Conservation (phyloP, 2,888 invertebrate species). For the Linnaemya tessellans region DNA sequence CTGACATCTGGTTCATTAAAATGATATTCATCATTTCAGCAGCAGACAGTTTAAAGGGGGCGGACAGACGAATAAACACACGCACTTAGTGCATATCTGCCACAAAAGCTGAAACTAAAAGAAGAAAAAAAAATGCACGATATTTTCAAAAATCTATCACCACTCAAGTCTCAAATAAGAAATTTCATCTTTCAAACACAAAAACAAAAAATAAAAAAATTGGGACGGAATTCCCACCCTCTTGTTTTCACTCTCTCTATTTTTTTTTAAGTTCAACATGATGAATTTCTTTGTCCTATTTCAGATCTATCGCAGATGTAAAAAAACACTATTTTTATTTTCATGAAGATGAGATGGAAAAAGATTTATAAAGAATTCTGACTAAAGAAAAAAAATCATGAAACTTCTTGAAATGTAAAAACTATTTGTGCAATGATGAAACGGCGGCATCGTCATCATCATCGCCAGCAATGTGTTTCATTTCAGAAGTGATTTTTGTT, state of each 20-base stretch:
- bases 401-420: constrained; percentile 15
- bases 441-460: constrained; percentile 19
- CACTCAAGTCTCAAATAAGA: constrained; percentile 40
- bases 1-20: constrained; percentile 70
- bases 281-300: constrained; percentile 38
- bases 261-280: constrained; percentile 28
- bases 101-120: constrained; percentile 30
- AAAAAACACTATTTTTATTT: constrained; percentile 17
- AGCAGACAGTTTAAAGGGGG: constrained; percentile 31
- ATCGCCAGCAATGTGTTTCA: constrained; percentile 55
- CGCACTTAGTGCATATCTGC: constrained; percentile 38
- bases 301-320: constrained; percentile 47
- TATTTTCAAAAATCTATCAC: constrained; percentile 56
- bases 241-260: constrained; percentile 23
- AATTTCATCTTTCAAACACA: not conserved
- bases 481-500: constrained; percentile 52
- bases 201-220: constrained; percentile 5
- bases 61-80: constrained; percentile 7
- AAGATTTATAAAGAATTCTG: not conserved
- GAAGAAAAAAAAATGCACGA: constrained; percentile 10
- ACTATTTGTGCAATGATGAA: constrained; percentile 53
- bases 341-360: constrained; percentile 7
- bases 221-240: constrained; percentile 34
- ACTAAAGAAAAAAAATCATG: not conserved
- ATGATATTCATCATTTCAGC: constrained; percentile 66